These are phyloP conservation scores for Amphiprion ocellaris DNA, from an alignment of 2,113 vertebrate genomes.

Conservation along the genomic window DNA sequence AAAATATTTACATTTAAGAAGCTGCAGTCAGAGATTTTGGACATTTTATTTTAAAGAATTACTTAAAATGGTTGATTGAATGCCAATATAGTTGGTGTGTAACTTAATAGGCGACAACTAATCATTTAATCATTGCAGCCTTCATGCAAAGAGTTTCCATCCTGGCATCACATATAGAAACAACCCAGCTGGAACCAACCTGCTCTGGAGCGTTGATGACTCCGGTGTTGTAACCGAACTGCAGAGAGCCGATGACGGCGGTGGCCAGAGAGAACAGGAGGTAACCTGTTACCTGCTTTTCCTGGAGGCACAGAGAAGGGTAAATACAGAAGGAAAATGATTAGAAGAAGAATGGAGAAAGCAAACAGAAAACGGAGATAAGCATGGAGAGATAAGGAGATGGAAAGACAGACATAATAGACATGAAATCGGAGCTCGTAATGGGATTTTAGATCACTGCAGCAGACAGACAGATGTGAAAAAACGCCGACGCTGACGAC, in stretches of 20 bases:
- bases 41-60: no score
- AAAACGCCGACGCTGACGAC: not conserved
- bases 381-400: not conserved
- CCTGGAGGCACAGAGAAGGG: slow-evolving; percentile 4
- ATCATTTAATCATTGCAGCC: no score
- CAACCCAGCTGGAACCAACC: slow-evolving; percentile 71
- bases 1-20: no score
- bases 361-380: not conserved
- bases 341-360: not conserved
- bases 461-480: not conserved
- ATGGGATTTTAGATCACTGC: slow-evolving; percentile 19
- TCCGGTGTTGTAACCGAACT: slow-evolving; percentile 96
- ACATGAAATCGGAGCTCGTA: slow-evolving; percentile 37
- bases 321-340: not conserved
- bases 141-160: no score
- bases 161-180: no score
- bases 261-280: slow-evolving; percentile 87
- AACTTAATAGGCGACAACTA: no score
- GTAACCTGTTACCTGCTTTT: slow-evolving; percentile 83
- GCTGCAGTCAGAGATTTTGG: no score
- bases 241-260: slow-evolving; percentile 92
- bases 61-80: no score
- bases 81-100: no score
- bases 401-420: not conserved
- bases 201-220: slow-evolving; percentile 95